Evolutionary conservation across 1,140 invertebrate genomes (phyloP), one percentile per base, ranked within the genome.

Genomic region (Aradophagus sp.): DNA sequence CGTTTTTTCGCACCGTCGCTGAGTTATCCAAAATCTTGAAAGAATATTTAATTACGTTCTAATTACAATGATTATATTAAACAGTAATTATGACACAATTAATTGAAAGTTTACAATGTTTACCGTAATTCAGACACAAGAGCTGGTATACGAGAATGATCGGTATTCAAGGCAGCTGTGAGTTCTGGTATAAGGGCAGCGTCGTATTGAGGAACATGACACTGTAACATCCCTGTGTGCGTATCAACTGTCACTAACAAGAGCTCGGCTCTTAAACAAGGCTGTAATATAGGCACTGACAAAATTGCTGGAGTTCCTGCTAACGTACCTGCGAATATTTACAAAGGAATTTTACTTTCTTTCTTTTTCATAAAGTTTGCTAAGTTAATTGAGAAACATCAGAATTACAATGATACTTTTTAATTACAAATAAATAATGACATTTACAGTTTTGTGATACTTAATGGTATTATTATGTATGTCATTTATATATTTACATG

Each of bases 201-300:
- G 76, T 92, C 91, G 84, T 95, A 95, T 79, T 96, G 95, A 10
- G 96, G 95, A 27, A 98, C 93, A 79, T 97, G 95, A 73, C 94
- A 95, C 27, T 93, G 91, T 58, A 96, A 88, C 83, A 93, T 92
- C 3, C 97, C 97, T n/a, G 93, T 95, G 78, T 97, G 95, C 31
- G 95, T 96, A 79, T 98, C 96, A 20, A 98, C 94, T 29, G 95
- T 94, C 12, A 98, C 91, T 20, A 97, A 86, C 58, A 98, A 88
- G 78, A 95, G 91, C 81, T 99, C 97, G 0, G 96, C 96, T 67
- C 93, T 88, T 69, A 97, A 87, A 82, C 95, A 97, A 6, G 96
- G 96, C 61, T 92, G 90, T 12, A 98, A 84, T 48, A 97, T 89
- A 1, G 95, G 95, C 32, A 97, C 91, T 23, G 94, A 93, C 20